Evolutionary conservation across 2,888 invertebrate species (phyloP).

Genomic region (Phytoseiulus persimilis): DNA sequence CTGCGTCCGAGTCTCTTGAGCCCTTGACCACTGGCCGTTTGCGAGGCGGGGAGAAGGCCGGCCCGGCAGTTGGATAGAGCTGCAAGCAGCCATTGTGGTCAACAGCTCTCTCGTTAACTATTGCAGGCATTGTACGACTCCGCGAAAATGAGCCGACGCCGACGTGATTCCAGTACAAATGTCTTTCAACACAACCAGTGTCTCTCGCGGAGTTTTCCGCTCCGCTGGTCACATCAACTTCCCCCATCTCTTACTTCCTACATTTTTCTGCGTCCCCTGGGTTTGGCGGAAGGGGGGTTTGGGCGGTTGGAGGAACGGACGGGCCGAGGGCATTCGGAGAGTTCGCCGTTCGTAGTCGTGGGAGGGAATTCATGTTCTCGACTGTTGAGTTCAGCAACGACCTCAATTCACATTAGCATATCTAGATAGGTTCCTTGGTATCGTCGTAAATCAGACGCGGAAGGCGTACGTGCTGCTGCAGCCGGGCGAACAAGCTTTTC

Average conservation of each 20-base stretch:
- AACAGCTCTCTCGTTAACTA: background rate
- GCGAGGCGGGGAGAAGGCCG: background rate
- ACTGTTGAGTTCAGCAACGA: background rate
- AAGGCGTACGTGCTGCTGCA: background rate
- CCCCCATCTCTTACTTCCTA: background rate
- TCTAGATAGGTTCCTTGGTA: background rate
- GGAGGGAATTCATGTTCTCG: background rate
- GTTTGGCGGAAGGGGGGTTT: background rate
- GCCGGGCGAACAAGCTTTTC: background rate
- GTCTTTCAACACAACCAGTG: background rate
- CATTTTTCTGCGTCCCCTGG: background rate
- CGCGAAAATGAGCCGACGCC: background rate
- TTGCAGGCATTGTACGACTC: background rate
- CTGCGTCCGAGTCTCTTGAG: background rate
- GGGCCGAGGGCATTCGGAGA: background rate
- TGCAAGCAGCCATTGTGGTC: background rate
- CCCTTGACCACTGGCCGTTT: background rate
- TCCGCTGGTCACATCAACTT: background rate
- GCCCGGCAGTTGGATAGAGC: background rate
- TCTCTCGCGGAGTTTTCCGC: background rate
- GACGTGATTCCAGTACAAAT: constrained; percentile 5
- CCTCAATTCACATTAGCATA: background rate
- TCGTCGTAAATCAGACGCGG: background rate
- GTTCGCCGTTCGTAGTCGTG: background rate
- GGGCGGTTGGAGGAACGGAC: background rate